Evolutionary conservation across 2,888 invertebrate genomes (phyloP).

Genomic region (Proisotoma minuta): DNA sequence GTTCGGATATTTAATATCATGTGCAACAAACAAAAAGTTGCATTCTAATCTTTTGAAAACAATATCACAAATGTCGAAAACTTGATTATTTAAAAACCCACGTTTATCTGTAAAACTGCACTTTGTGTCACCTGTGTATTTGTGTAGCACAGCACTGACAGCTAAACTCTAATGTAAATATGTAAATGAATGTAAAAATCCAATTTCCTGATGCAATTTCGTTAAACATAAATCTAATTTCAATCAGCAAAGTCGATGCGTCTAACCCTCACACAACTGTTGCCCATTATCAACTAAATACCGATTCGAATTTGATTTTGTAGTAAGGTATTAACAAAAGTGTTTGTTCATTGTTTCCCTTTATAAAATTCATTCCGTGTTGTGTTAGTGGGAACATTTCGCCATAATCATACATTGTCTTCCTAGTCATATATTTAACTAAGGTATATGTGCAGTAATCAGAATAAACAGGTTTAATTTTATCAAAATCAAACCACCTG

Average conservation of each 20-base stretch:
- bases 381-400: background rate
- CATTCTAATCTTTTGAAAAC: no score
- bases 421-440: background rate
- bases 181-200: background rate
- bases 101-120: no score
- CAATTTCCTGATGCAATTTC: constrained; percentile 2
- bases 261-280: constrained; percentile 1
- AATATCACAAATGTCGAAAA: no score
- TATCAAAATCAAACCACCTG: background rate
- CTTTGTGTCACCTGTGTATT: no score
- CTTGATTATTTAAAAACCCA: no score
- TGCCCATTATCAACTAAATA: background rate
- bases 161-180: no score
- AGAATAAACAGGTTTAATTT: background rate
- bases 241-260: no score
- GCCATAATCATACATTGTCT: background rate
- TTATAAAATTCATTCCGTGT: background rate
- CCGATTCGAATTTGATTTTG: background rate
- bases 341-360: background rate
- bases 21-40: no score
- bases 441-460: no score
- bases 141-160: no score
- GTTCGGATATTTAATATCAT: no score
- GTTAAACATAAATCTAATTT: no score
- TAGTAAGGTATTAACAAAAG: background rate